Percentiles rank a stretch among this genome's conserved stretches.
phyloP scores from a whole-genome alignment of 2,113 vertebrate species.

The Potamarius usumacintae region DNA sequence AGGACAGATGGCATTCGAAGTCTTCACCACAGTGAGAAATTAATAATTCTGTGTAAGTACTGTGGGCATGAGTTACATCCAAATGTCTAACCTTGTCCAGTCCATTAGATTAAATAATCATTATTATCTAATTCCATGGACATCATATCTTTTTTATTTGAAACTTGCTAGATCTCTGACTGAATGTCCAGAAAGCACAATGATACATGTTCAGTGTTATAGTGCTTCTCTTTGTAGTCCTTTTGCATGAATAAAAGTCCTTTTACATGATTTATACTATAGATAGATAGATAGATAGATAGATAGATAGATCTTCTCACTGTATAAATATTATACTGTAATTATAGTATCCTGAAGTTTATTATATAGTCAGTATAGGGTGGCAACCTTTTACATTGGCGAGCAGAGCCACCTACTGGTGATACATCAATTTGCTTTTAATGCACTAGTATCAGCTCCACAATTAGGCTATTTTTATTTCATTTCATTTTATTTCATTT shows the following conservation, averaged over 20 bases:
- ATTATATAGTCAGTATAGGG: not conserved
- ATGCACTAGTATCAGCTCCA: not conserved
- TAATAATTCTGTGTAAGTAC: not conserved
- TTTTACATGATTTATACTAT: not conserved
- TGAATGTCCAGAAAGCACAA: not conserved
- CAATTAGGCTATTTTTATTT: not conserved
- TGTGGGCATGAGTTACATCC: not conserved
- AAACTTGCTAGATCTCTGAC: not conserved
- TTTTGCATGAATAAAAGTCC: not conserved
- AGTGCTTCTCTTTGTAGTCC: not conserved
- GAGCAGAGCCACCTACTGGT: constrained; percentile 30
- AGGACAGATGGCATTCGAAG: not conserved
- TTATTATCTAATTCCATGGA: not conserved
- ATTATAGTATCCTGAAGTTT: not conserved
- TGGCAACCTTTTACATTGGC: not conserved
- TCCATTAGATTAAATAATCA: not conserved
- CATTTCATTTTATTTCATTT: no score
- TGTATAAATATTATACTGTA: not conserved
- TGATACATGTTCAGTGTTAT: no score
- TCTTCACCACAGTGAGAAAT: not conserved
- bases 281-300: not conserved
- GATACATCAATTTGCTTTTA: not conserved
- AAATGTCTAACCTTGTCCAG: not conserved
- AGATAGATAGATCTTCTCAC: not conserved
- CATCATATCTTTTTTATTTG: not conserved